Evolutionary conservation across 1,140 invertebrate genomes (phyloP), one percentile per base, ranked within the genome.

Genomic region (Pinna nobilis): DNA sequence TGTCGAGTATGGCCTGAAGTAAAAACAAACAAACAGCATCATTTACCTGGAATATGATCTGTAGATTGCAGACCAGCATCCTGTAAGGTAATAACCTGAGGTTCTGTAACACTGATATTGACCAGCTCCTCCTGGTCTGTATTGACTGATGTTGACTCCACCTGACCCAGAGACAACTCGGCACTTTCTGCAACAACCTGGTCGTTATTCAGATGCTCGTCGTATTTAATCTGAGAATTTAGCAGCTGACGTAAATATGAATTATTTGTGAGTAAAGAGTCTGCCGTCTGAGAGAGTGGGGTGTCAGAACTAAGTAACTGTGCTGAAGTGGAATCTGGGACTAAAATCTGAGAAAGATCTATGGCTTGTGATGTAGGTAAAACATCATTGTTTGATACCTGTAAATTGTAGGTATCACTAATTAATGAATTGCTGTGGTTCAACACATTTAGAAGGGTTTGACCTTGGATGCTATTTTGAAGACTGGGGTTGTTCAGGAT

Each of bases 381-480:
- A 18, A 57, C 23, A 33, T 57, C 55, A n/a, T 30, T 1, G 28
- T 57, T 57, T 35, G 55, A 5, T 57, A 20, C 23, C n/a, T n/a
- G n/a, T n/a, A n/a, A n/a, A n/a, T n/a, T n/a, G n/a, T n/a, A n/a
- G 20, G 55, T n/a, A n/a, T 57, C 55, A 57, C 55, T 18, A n/a
- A n/a, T n/a, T n/a, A n/a, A n/a, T n/a, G n/a, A n/a, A n/a, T 30
- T 35, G 3, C 30, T 35, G 18, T 32, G 55, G 30, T 57, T 57
- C 2, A 57, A 15, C 18, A 57, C 37, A 33, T 57, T 57, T 33
- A 57, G 23, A 35, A 57, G 55, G 6, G 55, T 25, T 6, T 57
- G 55, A 33, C 55, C 33, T 32, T 30, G 18, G 20, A 33, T n/a
- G 37, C 55, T 57, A n/a, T 57, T 57, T n/a, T 57, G 55, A 35